Conservation (phyloP, 2,113 vertebrate species). For the Climacteris rufus region DNA sequence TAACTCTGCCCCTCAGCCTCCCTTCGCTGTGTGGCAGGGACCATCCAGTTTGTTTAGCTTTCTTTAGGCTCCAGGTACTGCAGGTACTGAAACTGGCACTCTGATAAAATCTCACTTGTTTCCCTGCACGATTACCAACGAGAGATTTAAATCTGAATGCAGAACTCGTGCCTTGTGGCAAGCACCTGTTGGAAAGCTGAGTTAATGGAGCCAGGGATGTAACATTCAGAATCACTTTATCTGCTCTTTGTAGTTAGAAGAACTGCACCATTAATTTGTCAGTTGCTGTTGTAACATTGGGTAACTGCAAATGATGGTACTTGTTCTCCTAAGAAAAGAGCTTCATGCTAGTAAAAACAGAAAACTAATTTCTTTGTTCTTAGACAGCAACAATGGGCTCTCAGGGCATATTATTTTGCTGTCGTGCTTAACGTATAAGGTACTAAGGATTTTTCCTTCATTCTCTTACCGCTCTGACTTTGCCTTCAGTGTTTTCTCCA, state of each 20-base stretch:
- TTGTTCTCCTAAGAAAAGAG: constrained; percentile 7
- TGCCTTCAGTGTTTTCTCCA: background rate
- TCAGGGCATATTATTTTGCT: background rate
- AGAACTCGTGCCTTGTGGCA: background rate
- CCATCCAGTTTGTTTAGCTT: background rate
- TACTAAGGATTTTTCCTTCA: background rate
- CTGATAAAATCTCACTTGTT: background rate
- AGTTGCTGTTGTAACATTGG: background rate
- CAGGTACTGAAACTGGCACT: background rate
- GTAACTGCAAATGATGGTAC: background rate
- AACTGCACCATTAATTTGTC: constrained; percentile 13
- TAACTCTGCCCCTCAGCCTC: background rate
- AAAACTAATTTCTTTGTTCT: constrained; percentile 37
- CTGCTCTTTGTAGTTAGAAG: background rate
- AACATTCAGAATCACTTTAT: background rate
- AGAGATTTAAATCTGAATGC: background rate
- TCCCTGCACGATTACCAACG: background rate
- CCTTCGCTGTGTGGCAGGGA: background rate
- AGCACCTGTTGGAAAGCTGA: background rate
- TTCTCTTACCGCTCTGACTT: background rate
- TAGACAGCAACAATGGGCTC: background rate
- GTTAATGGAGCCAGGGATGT: background rate
- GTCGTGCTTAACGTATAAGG: background rate
- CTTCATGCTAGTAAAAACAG: background rate
- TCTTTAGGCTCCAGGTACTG: background rate